These are phyloP conservation scores for Illadopsis cleaveri DNA, from an alignment of 2,113 vertebrate genomes.

Conservation along the genomic window DNA sequence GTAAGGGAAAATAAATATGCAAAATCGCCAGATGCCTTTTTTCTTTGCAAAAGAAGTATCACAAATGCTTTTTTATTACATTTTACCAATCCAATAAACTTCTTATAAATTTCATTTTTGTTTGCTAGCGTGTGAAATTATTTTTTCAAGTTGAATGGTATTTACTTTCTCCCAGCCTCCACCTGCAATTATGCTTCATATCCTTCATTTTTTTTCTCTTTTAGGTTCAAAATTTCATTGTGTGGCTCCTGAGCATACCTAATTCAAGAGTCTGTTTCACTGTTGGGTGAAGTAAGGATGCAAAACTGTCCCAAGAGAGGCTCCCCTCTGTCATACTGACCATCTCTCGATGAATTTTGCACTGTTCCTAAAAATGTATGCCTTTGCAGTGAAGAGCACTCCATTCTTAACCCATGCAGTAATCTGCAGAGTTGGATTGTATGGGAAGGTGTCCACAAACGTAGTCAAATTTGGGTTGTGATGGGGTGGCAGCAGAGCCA, in stretches of 20 bases:
- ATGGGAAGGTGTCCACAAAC: neutral
- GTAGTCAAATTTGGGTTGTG: neutral
- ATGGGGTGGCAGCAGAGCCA: neutral
- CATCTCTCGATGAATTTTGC: neutral
- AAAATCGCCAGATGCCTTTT: constrained; percentile 69
- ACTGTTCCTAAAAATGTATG: neutral
- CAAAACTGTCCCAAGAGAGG: neutral
- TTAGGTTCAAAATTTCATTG: neutral
- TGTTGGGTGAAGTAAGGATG: neutral
- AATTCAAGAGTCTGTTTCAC: neutral
- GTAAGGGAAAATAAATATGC: constrained; percentile 73
- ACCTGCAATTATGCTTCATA: constrained; percentile 13
- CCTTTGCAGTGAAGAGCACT: neutral
- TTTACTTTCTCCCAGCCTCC: constrained; percentile 31
- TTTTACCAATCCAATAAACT: constrained; percentile 72
- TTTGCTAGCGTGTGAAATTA: constrained; percentile 66
- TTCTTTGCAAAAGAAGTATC: constrained; percentile 72
- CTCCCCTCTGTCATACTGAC: neutral
- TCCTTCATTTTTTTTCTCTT: neutral
- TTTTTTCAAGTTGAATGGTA: constrained; percentile 58
- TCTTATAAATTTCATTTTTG: constrained; percentile 61
- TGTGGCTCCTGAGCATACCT: neutral
- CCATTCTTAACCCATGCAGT: neutral
- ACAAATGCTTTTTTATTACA: constrained; percentile 73
- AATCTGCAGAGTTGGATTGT: neutral